Evolutionary conservation across 2,888 invertebrate genomes (phyloP).

Genomic region (Drosophila colorata): DNA sequence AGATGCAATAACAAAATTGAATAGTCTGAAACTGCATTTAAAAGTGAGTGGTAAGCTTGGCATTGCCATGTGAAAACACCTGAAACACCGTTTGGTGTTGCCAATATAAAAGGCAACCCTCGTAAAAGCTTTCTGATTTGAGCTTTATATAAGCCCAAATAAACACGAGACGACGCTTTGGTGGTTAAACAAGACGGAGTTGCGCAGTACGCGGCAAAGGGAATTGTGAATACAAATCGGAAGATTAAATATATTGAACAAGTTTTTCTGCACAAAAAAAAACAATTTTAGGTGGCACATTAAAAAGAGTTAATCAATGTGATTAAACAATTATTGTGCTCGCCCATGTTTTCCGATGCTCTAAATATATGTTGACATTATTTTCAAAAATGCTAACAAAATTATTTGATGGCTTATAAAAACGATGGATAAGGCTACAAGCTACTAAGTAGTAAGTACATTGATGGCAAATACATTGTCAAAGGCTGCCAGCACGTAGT

Average conservation of each 20-base stretch:
- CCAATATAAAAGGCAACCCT: background rate
- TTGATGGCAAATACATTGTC: background rate
- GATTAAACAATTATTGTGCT: background rate
- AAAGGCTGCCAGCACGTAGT: background rate
- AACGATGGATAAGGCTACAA: constrained; percentile 30
- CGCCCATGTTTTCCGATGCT: background rate
- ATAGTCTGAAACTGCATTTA: no score
- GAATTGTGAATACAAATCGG: constrained; percentile 42
- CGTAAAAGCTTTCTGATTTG: background rate
- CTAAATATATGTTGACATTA: background rate
- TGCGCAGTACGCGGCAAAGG: constrained; percentile 40
- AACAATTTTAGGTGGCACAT: background rate
- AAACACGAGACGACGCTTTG: background rate
- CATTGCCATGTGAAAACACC: no score
- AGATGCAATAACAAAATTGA: no score
- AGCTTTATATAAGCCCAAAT: background rate
- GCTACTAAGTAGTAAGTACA: constrained; percentile 26
- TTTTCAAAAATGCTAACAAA: background rate
- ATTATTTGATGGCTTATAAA: constrained; percentile 2
- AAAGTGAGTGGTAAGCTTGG: no score
- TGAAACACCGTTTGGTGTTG: background rate
- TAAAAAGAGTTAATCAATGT: background rate
- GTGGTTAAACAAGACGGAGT: constrained; percentile 33
- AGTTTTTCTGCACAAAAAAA: constrained; percentile 18
- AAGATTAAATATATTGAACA: constrained; percentile 34